Percentiles rank a stretch among this genome's conserved stretches.
Evolutionary conservation across 2,113 vertebrate genomes (phyloP).

Genomic region (Thalassoma bifasciatum): DNA sequence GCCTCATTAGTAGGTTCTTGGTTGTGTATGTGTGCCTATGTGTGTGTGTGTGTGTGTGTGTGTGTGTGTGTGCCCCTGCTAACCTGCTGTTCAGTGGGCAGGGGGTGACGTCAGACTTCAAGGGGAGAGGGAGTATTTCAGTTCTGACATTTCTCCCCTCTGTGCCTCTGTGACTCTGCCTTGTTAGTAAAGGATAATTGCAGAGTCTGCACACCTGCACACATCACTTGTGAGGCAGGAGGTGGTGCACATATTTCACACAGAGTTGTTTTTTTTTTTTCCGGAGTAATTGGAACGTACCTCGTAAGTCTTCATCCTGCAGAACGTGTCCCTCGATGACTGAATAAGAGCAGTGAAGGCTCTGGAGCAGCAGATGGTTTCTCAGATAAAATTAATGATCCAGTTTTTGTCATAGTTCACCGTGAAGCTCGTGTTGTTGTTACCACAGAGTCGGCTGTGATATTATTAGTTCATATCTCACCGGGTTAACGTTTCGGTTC

Average conservation of each 20-base stretch:
- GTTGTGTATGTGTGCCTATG: background rate
- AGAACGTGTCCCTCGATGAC: slow-evolving; percentile 14
- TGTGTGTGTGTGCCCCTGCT: slow-evolving; percentile 7
- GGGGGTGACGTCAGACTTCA: slow-evolving; percentile 50
- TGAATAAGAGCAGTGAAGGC: slow-evolving; percentile 19
- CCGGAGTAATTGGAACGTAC: slow-evolving; percentile 39
- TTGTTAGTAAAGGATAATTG: slow-evolving; percentile 52
- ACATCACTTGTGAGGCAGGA: slow-evolving; percentile 2
- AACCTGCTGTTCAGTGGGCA: slow-evolving; percentile 51
- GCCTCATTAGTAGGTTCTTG: slow-evolving; percentile 54
- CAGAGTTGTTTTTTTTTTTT: slow-evolving; percentile 9
- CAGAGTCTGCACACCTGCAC: slow-evolving; percentile 47
- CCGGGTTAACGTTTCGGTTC: background rate
- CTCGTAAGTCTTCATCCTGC: slow-evolving; percentile 30
- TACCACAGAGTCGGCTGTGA: slow-evolving; percentile 8
- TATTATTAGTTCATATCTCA: background rate
- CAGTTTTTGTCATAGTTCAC: slow-evolving; percentile 6
- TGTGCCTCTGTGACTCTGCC: slow-evolving; percentile 48
- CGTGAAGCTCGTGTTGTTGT: slow-evolving; percentile 4
- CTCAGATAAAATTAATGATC: slow-evolving; percentile 45
- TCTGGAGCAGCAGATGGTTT: slow-evolving; percentile 43
- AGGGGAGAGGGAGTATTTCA: slow-evolving; percentile 1
- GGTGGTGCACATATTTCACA: slow-evolving; percentile 29
- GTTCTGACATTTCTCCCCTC: slow-evolving; percentile 3
- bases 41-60: slow-evolving; percentile 9